Base-by-base conservation (phyloP, 2,113 vertebrate species). In the Oreocharis arfaki region DNA sequence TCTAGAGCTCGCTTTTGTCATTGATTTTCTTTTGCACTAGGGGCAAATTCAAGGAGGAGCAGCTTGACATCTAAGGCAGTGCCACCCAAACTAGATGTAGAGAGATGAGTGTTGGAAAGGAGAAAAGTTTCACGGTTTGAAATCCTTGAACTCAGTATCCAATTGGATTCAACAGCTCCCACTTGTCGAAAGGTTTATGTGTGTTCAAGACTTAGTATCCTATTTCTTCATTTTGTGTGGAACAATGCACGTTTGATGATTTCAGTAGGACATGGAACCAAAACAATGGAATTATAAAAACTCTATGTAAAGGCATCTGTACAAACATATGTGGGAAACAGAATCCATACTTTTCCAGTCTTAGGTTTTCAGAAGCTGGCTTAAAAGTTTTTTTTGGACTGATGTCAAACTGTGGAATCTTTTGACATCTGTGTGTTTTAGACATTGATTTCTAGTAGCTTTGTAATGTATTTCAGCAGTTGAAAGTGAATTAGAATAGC, bases 231-330 rank as follows among this genome's bases (percentile, higher is more conserved):
- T 50, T 68, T 71, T 22, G 15, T 42, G 3, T 41, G 14, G 30
- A 63, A n/a, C 9, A 27, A 57, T 33, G 27, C 8, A 13, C 13
- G 16, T 33, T 35, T 59, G 39, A 28, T 59, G 46, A 33, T 41
- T 69, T 68, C n/a, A 81, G 15, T 49, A 55, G 65, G 35, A 57
- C 2, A 1, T 20, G n/a, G 49, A 57, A 81, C 7, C 4, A 42
- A 87, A 59, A n/a, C 17, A 64, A 53, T 32, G 27, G 32, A 52
- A 52, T 11, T 13, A 30, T 65, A 60, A 55, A 65, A 55, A 33
- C 20, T 4, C 0, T 24, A 10, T 23, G 4, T 17, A 65, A 46
- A 37, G 57, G 18, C 3, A 1, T 39, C 53, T 57, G 11, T 39
- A 49, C 19, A 63, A 22, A 20, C 9, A 6, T 27, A 16, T 13